Evolutionary conservation across 1,140 invertebrate species (phyloP).

Genomic region (Trichonephila clavipes): DNA sequence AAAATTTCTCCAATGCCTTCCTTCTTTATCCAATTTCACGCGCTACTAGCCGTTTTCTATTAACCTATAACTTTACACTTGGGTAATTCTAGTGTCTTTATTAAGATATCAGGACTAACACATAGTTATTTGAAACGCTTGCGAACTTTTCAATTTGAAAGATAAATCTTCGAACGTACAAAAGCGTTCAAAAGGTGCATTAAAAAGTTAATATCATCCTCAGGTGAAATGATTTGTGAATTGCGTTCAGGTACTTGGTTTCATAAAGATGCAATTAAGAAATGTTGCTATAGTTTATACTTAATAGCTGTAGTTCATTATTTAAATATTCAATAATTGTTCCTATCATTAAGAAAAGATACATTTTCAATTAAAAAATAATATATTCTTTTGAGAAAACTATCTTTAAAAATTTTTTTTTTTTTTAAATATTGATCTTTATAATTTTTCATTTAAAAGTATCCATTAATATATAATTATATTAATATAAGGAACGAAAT

Average conservation of each 20-base stretch:
- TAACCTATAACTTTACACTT: background rate
- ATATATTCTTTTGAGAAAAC: no score
- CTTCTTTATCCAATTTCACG: slow-evolving; percentile 20
- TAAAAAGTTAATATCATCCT: background rate
- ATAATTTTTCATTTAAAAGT: no score
- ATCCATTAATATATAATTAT: no score
- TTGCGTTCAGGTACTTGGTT: background rate
- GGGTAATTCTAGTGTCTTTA: background rate
- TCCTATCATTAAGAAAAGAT: no score
- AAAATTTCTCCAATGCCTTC: background rate
- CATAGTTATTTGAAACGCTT: background rate
- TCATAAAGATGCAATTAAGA: background rate
- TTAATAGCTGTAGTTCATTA: no score
- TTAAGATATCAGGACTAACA: background rate
- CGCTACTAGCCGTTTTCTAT: background rate
- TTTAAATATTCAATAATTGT: no score
- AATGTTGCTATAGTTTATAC: background rate
- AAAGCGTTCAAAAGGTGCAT: background rate
- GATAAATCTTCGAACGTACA: background rate
- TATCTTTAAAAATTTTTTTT: no score
- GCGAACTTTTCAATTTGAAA: background rate
- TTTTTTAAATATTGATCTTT: no score
- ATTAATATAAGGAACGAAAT: no score
- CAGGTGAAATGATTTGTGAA: background rate
- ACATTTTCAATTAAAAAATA: no score